These are phyloP conservation scores for Ceraclea dissimilis DNA, from an alignment of 2,888 invertebrate genomes.

Conservation along the genomic window DNA sequence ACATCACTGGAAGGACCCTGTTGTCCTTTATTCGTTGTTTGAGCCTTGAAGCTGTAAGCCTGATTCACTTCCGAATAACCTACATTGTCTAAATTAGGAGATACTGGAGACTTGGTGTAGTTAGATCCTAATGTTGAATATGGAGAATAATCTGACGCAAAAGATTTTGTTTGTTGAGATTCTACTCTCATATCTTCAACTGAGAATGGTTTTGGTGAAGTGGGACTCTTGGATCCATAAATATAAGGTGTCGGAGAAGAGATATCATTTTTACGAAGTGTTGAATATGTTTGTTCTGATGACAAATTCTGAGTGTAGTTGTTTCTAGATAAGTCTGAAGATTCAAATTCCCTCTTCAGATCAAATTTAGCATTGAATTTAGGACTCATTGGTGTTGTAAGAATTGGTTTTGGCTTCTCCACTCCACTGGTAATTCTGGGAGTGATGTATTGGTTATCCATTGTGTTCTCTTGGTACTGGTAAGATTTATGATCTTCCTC, in stretches of 20 bases:
- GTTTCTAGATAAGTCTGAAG: slow-evolving; percentile 28
- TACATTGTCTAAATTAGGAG: slow-evolving; percentile 4
- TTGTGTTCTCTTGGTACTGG: slow-evolving; percentile 31
- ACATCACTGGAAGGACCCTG: slow-evolving; percentile 38
- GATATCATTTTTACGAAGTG: slow-evolving; percentile 9
- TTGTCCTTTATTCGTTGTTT: slow-evolving; percentile 13
- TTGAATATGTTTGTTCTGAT: slow-evolving; percentile 16
- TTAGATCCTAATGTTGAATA: slow-evolving; percentile 22
- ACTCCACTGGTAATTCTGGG: slow-evolving; percentile 26
- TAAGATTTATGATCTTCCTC: slow-evolving; percentile 37
- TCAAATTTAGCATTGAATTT: slow-evolving; percentile 45
- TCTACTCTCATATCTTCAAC: slow-evolving; percentile 16
- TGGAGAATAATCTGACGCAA: slow-evolving; percentile 11
- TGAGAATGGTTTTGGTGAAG: slow-evolving; percentile 23
- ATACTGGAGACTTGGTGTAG: slow-evolving; percentile 12
- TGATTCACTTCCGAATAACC: slow-evolving; percentile 24
- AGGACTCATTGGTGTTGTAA: slow-evolving; percentile 38
- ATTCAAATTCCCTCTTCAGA: slow-evolving; percentile 37
- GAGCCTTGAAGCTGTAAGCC: slow-evolving; percentile 21
- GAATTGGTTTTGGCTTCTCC: slow-evolving; percentile 31
- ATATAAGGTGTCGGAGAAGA: slow-evolving; percentile 18
- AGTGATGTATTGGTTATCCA: slow-evolving; percentile 29
- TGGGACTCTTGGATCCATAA: slow-evolving; percentile 21
- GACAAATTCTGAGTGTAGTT: slow-evolving; percentile 24
- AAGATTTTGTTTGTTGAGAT: slow-evolving; percentile 9